phyloP scores from a whole-genome alignment of 2,113 vertebrate species.

The Lophura nycthemera region DNA sequence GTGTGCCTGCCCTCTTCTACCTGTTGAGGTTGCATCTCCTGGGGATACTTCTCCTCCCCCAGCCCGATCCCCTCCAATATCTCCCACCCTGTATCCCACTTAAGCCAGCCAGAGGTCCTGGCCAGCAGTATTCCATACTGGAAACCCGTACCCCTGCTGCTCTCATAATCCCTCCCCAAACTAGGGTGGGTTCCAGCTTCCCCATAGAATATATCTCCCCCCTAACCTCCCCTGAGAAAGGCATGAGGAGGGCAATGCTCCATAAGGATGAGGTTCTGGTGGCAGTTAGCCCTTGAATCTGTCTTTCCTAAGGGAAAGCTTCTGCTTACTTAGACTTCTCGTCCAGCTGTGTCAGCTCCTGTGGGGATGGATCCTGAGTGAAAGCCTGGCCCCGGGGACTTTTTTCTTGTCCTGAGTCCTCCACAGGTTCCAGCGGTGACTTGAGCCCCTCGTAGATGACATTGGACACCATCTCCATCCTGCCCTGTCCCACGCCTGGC shows the following conservation, averaged over 20 bases:
- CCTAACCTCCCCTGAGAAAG: not conserved
- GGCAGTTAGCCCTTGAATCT: rapidly evolving
- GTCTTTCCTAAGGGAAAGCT: not conserved
- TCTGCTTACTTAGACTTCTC: constrained; percentile 69
- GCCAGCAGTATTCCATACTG: rapidly evolving
- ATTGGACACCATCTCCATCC: constrained; percentile 89
- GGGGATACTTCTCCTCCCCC: not conserved
- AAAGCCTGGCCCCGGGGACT: not conserved
- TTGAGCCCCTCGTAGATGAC: constrained; percentile 88
- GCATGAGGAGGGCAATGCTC: rapidly evolving
- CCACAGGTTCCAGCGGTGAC: not conserved
- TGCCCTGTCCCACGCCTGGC: constrained; percentile 1
- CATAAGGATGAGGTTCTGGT: not conserved
- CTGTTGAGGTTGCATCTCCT: not conserved
- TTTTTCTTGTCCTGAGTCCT: not conserved
- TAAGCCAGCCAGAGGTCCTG: not conserved
- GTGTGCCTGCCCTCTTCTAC: not conserved
- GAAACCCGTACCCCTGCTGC: not conserved
- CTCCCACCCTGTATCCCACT: not conserved
- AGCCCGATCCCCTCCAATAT: rapidly evolving
- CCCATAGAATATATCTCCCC: rapidly evolving
- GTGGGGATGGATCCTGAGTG: constrained; percentile 16
- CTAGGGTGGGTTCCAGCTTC: not conserved
- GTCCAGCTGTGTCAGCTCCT: constrained; percentile 31
- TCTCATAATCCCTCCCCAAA: not conserved